Conservation (phyloP, 2,113 vertebrate species). For the Aptenodytes patagonicus region DNA sequence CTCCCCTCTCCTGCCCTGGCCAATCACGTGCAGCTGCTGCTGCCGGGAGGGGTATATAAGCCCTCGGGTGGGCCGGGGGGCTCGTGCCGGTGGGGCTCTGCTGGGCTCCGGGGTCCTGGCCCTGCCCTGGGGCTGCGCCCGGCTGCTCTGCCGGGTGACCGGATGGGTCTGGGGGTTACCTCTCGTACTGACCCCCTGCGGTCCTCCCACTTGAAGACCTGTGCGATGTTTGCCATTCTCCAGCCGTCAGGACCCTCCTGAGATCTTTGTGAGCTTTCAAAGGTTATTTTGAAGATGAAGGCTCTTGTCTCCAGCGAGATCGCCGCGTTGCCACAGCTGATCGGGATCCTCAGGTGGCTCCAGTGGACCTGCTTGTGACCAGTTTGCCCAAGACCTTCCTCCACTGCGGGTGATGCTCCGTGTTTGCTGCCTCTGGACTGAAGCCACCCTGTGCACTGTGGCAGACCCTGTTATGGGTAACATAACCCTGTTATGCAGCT, state of each 20-base stretch:
- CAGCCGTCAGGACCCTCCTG: not conserved
- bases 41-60: not conserved
- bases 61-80: accelerated
- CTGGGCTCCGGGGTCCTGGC: accelerated
- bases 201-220: not conserved
- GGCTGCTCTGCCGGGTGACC: not conserved
- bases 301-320: not conserved
- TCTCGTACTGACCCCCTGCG: no score
- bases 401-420: accelerated
- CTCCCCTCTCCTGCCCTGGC: not conserved
- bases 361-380: accelerated
- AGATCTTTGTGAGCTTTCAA: not conserved
- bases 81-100: not conserved
- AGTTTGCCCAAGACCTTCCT: not conserved
- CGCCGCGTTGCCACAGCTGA: not conserved
- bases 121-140: no score
- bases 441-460: accelerated
- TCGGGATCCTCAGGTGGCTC: not conserved
- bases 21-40: not conserved
- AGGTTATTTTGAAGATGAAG: not conserved
- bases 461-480: not conserved
- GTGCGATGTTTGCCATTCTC: not conserved
- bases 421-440: not conserved
- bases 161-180: accelerated
- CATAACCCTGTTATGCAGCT: not conserved